Conservation (phyloP, 2,113 vertebrate species). For the Corvus hawaiiensis region DNA sequence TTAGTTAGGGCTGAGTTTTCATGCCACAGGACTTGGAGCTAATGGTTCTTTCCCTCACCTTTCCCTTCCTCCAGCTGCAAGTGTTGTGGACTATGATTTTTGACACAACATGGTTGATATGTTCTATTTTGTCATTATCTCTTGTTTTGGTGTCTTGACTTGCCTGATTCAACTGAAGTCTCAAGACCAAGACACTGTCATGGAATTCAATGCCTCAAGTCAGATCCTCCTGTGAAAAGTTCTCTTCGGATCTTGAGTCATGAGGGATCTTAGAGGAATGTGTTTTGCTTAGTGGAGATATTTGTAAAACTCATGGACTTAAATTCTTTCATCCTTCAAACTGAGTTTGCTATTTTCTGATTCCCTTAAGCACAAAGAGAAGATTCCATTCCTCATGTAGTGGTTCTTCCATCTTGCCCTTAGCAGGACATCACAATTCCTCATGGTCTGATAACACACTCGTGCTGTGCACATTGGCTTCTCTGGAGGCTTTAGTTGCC, state of each 20-base stretch:
- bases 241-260: not conserved
- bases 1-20: not conserved
- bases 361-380: not conserved
- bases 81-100: not conserved
- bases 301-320: not conserved
- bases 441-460: accelerated
- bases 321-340: not conserved
- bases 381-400: not conserved
- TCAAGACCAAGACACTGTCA: not conserved
- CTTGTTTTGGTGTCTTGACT: not conserved
- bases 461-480: accelerated
- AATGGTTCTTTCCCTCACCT: not conserved
- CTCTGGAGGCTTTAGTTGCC: not conserved
- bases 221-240: not conserved
- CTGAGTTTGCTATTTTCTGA: not conserved
- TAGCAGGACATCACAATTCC: not conserved
- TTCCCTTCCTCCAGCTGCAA: not conserved
- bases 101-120: accelerated
- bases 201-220: not conserved
- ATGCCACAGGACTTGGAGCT: not conserved
- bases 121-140: not conserved
- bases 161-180: not conserved
- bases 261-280: not conserved
- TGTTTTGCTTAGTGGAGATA: accelerated
- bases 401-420: not conserved